Evolutionary conservation across 2,113 vertebrate species (phyloP), one percentile per base, ranked within the genome.

Genomic region (Phyllopteryx taeniolatus): DNA sequence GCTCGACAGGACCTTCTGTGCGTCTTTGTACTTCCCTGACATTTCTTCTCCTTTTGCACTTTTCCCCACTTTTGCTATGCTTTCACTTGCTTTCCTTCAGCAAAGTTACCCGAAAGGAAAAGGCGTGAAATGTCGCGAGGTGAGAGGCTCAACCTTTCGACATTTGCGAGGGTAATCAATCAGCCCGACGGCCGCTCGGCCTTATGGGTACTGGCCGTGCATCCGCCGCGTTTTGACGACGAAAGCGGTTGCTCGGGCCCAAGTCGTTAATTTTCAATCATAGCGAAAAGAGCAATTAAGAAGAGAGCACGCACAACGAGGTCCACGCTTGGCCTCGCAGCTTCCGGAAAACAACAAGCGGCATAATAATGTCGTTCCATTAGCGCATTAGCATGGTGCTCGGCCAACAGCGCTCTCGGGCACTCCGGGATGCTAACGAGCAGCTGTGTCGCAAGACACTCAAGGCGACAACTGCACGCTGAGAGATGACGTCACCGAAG

Each of bases 81-180:
- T 71, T 82, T 78, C 76, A 78, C 86, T 83, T 79, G 78, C 77
- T 83, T 74, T 44, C 43, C 59, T 49, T 42, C 85, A 79, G 82
- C 71, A 75, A 70, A 84, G 76, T 79, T 78, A 72, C 76, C 66
- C 62, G 72, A 77, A 82, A 73, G 63, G 78, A 79, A 85, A 61
- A 76, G 79, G n/a, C 42, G 86, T 51, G 59, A 87, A 90, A 89
- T 88, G 87, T 78, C 84, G 62, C 67, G 75, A 80, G 87, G 88
- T 86, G 82, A 88, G 84, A 71, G 74, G 73, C 82, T 74, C 82
- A 83, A 87, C 88, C 90, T 89, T 91, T 86, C 83, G 83, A 87
- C 82, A 87, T 89, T 89, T 86, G 64, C 86, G 61, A 80, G 71
- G 72, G 80, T 85, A 80, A 88, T 89, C 86, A 83, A 89, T 90